phyloP scores from a whole-genome alignment of 2,888 invertebrate genomes.

The Epicampocera succincta region DNA sequence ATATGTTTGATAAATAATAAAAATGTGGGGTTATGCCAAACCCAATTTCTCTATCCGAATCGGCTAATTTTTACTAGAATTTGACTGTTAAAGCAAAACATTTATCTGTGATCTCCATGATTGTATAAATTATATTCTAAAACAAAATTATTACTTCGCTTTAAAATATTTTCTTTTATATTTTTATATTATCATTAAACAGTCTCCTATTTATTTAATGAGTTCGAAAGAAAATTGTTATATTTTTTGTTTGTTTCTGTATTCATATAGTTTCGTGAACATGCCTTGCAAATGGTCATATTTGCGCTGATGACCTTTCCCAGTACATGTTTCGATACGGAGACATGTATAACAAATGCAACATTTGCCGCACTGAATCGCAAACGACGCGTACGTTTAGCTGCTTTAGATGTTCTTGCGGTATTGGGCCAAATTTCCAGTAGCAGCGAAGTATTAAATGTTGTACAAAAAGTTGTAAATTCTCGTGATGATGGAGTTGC shows the following conservation, averaged over 20 bases:
- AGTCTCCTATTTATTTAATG: neutral
- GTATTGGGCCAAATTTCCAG: slow-evolving; percentile 88
- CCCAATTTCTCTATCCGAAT: too few species aligned
- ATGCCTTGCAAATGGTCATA: slow-evolving; percentile 89
- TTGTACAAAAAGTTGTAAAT: slow-evolving; percentile 83
- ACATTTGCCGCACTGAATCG: slow-evolving; percentile 82
- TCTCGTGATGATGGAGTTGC: slow-evolving; percentile 82
- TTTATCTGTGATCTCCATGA: too few species aligned
- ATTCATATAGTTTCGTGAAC: slow-evolving; percentile 85
- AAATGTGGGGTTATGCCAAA: too few species aligned
- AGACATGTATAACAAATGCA: slow-evolving; percentile 81
- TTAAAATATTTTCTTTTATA: too few species aligned
- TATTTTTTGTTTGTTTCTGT: neutral
- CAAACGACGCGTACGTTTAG: slow-evolving; percentile 89
- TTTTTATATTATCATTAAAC: too few species aligned
- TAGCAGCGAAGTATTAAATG: slow-evolving; percentile 85
- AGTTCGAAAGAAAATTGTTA: slow-evolving; percentile 14
- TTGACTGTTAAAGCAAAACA: too few species aligned
- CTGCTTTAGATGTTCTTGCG: slow-evolving; percentile 89
- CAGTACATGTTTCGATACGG: slow-evolving; percentile 87
- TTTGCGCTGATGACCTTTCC: slow-evolving; percentile 90
- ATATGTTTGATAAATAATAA: too few species aligned
- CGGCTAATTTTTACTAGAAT: too few species aligned
- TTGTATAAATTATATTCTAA: too few species aligned
- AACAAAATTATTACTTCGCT: too few species aligned